Evolutionary conservation across 2,797 vertebrate genomes (phyloP).

Genomic region (Rhodeus uyekii): DNA sequence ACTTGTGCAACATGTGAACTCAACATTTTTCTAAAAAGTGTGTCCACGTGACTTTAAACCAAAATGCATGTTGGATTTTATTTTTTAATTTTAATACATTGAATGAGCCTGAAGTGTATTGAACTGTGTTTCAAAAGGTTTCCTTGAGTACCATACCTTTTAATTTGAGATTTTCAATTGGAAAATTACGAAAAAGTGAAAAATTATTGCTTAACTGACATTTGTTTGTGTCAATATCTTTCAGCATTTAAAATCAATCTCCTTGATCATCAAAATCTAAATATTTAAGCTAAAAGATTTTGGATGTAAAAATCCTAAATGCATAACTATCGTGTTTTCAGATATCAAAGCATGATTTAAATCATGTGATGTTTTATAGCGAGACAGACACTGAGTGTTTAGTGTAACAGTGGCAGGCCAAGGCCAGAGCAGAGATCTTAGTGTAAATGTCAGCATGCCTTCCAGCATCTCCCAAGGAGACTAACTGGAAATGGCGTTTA

Average conservation of each 20-base stretch:
- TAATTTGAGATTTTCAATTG: background rate
- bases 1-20: no score
- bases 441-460: conserved; percentile 78
- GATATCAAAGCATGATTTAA: conserved; percentile 28
- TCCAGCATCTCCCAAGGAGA: conserved; percentile 72
- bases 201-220: background rate
- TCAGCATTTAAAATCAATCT: background rate
- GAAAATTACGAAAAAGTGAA: background rate
- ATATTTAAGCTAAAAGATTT: conserved; percentile 1
- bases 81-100: no score
- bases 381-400: conserved; percentile 15
- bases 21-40: no score
- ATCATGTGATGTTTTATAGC: conserved; percentile 14
- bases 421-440: conserved; percentile 65
- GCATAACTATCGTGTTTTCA: conserved; percentile 16
- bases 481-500: conserved; percentile 76
- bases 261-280: background rate
- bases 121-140: background rate
- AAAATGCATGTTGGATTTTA: no score
- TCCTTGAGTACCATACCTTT: background rate
- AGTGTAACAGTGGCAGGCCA: conserved; percentile 39
- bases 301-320: conserved; percentile 9
- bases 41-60: no score
- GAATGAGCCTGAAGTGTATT: no score
- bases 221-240: background rate